phyloP scores from a whole-genome alignment of 2,113 vertebrate species.

The Lepisosteus oculatus region DNA sequence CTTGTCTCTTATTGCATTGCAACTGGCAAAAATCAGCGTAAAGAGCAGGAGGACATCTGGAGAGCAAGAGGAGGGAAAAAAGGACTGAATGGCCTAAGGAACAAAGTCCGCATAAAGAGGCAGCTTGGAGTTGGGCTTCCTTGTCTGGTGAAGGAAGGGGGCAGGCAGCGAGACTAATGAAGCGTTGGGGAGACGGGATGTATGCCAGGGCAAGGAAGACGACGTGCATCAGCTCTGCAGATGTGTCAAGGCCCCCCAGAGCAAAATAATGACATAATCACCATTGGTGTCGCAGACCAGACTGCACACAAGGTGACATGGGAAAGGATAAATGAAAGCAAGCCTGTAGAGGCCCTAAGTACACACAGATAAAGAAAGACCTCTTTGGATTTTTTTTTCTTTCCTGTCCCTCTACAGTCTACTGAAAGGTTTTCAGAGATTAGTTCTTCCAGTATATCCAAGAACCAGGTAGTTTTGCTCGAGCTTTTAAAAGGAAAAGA shows the following conservation, averaged over 20 bases:
- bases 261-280: constrained; percentile 94
- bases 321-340: constrained; percentile 66
- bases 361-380: constrained; percentile 35
- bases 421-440: too few relatives aligned
- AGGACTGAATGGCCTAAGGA: constrained; percentile 61
- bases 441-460: too few relatives aligned
- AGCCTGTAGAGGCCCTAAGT: constrained; percentile 56
- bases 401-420: too few relatives aligned
- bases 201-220: constrained; percentile 79
- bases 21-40: constrained; percentile 64
- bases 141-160: constrained; percentile 76
- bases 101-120: constrained; percentile 73
- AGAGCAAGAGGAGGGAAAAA: constrained; percentile 51
- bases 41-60: constrained; percentile 71
- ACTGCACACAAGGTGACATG: constrained; percentile 86
- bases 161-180: constrained; percentile 84
- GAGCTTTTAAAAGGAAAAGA: too few relatives aligned
- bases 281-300: constrained; percentile 88
- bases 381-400: too few relatives aligned
- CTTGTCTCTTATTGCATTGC: constrained; percentile 48
- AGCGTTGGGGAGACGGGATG: constrained; percentile 75
- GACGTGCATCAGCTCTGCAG: constrained; percentile 82
- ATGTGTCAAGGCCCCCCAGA: constrained; percentile 86
- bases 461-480: too few relatives aligned
- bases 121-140: constrained; percentile 78